Evolutionary conservation across 2,888 invertebrate genomes (phyloP).

Genomic region (Mantis religiosa): DNA sequence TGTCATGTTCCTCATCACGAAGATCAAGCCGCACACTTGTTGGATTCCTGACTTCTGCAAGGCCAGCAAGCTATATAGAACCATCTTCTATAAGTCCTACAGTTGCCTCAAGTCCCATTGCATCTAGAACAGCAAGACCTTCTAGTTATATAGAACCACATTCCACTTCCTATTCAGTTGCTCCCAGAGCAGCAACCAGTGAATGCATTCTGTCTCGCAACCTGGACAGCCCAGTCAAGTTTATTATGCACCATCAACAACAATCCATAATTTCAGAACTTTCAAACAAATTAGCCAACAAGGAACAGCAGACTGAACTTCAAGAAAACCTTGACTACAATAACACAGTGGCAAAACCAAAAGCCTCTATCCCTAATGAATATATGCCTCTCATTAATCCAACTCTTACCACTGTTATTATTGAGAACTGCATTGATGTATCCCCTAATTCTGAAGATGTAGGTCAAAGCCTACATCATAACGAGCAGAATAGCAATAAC

Average conservation of each 20-base stretch:
- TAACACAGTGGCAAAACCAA: background rate
- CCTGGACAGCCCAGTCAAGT: background rate
- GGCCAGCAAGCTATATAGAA: constrained; percentile 26
- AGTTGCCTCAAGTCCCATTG: background rate
- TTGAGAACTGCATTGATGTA: background rate
- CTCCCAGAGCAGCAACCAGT: background rate
- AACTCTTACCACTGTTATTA: background rate
- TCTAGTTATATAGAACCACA: background rate
- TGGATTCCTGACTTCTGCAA: constrained; percentile 21
- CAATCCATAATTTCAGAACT: background rate
- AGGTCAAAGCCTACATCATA: background rate
- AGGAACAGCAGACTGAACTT: background rate
- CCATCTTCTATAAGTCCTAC: background rate
- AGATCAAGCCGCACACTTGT: constrained; percentile 31
- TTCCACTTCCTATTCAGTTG: background rate
- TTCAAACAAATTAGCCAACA: background rate
- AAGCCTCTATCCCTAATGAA: background rate
- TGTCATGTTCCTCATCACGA: constrained; percentile 29
- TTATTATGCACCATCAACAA: background rate
- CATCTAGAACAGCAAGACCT: constrained; percentile 2
- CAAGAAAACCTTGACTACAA: background rate
- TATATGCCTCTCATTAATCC: background rate
- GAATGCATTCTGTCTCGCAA: background rate
- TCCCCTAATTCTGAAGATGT: background rate
- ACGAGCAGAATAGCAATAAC: background rate